Evolutionary conservation across 2,113 vertebrate species (phyloP).

Genomic region (Corapipo altera): DNA sequence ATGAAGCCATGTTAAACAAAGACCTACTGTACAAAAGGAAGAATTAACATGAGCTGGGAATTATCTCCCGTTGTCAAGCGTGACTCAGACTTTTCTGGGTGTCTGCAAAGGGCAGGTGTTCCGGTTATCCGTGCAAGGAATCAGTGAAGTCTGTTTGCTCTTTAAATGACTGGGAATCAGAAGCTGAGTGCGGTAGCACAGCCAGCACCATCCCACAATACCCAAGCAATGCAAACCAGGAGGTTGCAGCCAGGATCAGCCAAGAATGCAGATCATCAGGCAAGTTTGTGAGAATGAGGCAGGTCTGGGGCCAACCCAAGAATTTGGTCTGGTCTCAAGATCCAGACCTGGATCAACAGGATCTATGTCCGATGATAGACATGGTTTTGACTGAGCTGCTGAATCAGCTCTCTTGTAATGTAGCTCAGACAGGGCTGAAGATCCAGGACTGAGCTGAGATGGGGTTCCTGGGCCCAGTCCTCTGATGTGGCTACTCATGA

Average conservation of each 20-base stretch:
- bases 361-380: not conserved
- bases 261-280: not conserved
- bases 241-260: not conserved
- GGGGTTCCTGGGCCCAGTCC: too few relatives aligned
- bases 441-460: not conserved
- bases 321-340: not conserved
- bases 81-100: not conserved
- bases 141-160: not conserved
- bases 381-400: not conserved
- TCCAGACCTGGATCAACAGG: not conserved
- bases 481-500: not conserved
- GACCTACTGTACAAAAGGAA: not conserved
- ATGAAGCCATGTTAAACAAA: not conserved
- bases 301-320: not conserved
- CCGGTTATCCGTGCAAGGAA: not conserved
- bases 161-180: not conserved
- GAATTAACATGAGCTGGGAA: not conserved
- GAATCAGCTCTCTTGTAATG: not conserved
- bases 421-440: not conserved
- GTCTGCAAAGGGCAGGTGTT: not conserved
- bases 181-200: not conserved
- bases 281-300: not conserved
- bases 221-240: not conserved
- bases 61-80: not conserved
- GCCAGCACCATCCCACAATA: rapidly evolving